Evolutionary conservation across 2,113 vertebrate species (phyloP).

Genomic region (Atractosteus spatula): DNA sequence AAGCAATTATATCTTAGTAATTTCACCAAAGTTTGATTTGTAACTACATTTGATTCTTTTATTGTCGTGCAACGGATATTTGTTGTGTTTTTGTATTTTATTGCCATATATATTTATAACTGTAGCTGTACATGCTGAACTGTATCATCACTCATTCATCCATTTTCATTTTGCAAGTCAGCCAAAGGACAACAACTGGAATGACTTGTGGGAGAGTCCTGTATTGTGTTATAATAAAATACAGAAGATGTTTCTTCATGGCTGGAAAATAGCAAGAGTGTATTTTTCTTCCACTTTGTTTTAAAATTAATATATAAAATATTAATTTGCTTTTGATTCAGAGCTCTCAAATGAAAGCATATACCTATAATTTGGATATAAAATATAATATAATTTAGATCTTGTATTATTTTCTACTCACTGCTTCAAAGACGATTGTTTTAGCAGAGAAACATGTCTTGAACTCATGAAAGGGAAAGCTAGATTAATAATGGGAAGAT

Average conservation of each 20-base stretch:
- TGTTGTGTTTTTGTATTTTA: conserved; percentile 1
- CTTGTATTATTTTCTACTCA: no score
- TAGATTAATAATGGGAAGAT: no score
- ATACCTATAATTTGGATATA: no score
- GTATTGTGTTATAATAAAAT: conserved; percentile 26
- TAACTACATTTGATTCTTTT: conserved; percentile 6
- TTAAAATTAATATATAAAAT: no score
- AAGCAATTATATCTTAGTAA: neutral
- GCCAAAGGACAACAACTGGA: conserved; percentile 22
- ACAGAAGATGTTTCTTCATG: conserved; percentile 16
- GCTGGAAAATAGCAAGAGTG: conserved; percentile 17
- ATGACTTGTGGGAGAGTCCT: conserved; percentile 15
- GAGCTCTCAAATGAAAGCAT: no score
- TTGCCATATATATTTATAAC: conserved; percentile 31
- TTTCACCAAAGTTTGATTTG: neutral
- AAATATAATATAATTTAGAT: no score
- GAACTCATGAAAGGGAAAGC: no score
- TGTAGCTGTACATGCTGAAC: neutral
- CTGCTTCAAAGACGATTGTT: no score
- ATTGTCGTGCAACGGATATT: conserved; percentile 11
- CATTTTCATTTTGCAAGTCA: conserved; percentile 14
- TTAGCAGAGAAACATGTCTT: no score
- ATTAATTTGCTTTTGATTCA: no score
- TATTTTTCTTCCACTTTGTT: no score
- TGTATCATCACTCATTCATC: conserved; percentile 21